A percentile compares a stretch with the other conserved stretches of the same genome.
Conservation (phyloP, 2,888 invertebrate genomes). For the Gonocerus acuteangulatus region DNA sequence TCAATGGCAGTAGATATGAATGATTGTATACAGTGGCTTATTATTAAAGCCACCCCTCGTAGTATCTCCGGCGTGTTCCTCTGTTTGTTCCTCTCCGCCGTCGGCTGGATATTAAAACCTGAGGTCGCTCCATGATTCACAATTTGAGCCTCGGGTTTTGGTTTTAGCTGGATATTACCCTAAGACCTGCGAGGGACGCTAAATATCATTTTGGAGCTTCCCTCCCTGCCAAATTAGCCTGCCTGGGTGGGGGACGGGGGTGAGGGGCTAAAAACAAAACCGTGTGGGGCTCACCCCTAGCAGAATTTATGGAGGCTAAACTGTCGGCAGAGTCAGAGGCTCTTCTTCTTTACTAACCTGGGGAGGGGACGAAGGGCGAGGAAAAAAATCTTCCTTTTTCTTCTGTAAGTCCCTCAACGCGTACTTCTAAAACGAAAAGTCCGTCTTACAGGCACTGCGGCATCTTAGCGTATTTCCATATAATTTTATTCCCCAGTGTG, state of each 20-base stretch:
- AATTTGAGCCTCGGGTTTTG: neutral
- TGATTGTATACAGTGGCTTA: slow-evolving; percentile 18
- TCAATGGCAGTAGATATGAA: slow-evolving; percentile 3
- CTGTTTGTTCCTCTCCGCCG: slow-evolving; percentile 1
- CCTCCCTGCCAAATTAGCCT: slow-evolving; percentile 6
- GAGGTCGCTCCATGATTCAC: slow-evolving; percentile 20
- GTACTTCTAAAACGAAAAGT: too few relatives aligned
- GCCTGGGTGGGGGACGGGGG: too few relatives aligned
- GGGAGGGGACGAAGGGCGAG: too few relatives aligned
- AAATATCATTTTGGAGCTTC: slow-evolving; percentile 15
- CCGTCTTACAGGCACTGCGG: too few relatives aligned
- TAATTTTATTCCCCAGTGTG: too few relatives aligned
- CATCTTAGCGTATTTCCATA: too few relatives aligned
- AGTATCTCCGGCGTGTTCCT: neutral
- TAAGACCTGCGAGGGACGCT: slow-evolving; percentile 8
- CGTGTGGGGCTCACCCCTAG: slow-evolving; percentile 7
- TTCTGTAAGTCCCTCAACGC: too few relatives aligned
- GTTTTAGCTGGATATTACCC: slow-evolving; percentile 15
- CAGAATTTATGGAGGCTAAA: slow-evolving; percentile 5
- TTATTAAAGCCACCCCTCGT: neutral
- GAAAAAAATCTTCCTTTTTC: too few relatives aligned
- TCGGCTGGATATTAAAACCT: slow-evolving; percentile 13
- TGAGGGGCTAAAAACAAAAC: slow-evolving; percentile 14
- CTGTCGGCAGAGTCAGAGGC: too few relatives aligned
- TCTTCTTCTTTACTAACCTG: too few relatives aligned